These are phyloP conservation scores for Lophotis ruficrista DNA, from an alignment of 2,113 vertebrate species.

Conservation along the genomic window DNA sequence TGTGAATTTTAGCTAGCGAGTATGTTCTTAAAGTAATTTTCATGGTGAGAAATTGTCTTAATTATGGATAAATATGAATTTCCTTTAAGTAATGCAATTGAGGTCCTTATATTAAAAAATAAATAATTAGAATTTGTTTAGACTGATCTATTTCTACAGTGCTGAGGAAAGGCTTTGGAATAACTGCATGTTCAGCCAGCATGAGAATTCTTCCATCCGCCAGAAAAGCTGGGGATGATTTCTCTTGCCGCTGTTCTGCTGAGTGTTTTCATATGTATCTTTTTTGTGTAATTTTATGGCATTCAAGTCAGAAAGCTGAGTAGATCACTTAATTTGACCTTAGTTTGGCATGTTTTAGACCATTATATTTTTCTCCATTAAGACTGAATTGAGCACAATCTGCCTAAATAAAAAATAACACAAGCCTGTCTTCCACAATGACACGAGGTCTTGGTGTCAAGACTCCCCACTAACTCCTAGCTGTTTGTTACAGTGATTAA, in stretches of 20 bases:
- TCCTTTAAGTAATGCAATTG: neutral
- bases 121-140: neutral
- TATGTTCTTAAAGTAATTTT: neutral
- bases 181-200: neutral
- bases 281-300: neutral
- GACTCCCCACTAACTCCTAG: neutral
- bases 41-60: neutral
- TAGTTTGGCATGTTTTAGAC: neutral
- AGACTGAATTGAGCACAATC: neutral
- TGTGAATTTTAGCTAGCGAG: neutral
- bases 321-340: neutral
- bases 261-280: neutral
- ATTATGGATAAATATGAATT: neutral
- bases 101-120: neutral
- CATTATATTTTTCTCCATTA: neutral
- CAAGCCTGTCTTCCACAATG: neutral
- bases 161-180: neutral
- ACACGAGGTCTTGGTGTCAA: neutral
- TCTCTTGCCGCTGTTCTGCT: neutral
- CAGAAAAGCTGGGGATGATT: neutral
- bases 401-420: neutral
- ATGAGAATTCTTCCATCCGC: neutral
- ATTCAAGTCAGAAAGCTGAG: neutral
- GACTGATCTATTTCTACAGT: neutral
- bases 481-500: neutral